These are phyloP conservation scores for Drosophila peninsularis DNA, from an alignment of 2,888 invertebrate species.

Conservation along the genomic window DNA sequence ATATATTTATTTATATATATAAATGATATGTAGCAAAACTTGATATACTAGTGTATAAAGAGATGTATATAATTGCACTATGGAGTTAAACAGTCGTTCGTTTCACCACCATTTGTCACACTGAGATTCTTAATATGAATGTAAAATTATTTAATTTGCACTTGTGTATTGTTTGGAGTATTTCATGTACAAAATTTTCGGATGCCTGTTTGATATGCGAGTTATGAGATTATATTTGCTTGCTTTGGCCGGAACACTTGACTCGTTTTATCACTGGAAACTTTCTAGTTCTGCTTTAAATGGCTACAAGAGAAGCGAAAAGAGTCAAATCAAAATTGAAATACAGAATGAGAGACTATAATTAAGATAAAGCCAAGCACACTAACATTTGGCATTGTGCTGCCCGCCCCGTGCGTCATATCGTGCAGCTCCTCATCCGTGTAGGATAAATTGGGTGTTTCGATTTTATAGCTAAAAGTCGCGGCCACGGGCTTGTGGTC, in stretches of 20 bases:
- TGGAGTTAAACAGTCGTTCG: conserved; percentile 12
- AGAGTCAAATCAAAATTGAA: conserved; percentile 57
- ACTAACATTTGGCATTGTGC: conserved; percentile 69
- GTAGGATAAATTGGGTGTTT: conserved; percentile 53
- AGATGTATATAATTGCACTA: conserved; percentile 12
- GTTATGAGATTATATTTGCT: conserved; percentile 23
- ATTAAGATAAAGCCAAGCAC: conserved; percentile 59
- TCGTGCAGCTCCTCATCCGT: conserved; percentile 75
- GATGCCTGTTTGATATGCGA: conserved; percentile 14
- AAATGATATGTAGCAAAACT: background rate
- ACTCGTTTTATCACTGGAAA: conserved; percentile 51
- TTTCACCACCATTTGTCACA: background rate
- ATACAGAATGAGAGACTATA: conserved; percentile 34
- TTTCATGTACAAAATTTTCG: conserved; percentile 2
- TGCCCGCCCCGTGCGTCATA: conserved; percentile 74
- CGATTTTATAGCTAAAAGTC: conserved; percentile 86
- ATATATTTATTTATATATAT: background rate
- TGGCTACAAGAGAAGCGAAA: conserved; percentile 64
- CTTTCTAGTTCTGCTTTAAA: conserved; percentile 72
- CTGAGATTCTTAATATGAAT: conserved; percentile 20
- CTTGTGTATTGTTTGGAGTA: conserved; percentile 16
- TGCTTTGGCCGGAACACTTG: conserved; percentile 20
- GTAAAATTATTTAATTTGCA: conserved; percentile 6
- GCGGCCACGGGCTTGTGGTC: conserved; percentile 97
- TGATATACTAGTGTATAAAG: conserved; percentile 1